Conservation (phyloP, 2,888 invertebrate species). For the Brachyptera putata region DNA sequence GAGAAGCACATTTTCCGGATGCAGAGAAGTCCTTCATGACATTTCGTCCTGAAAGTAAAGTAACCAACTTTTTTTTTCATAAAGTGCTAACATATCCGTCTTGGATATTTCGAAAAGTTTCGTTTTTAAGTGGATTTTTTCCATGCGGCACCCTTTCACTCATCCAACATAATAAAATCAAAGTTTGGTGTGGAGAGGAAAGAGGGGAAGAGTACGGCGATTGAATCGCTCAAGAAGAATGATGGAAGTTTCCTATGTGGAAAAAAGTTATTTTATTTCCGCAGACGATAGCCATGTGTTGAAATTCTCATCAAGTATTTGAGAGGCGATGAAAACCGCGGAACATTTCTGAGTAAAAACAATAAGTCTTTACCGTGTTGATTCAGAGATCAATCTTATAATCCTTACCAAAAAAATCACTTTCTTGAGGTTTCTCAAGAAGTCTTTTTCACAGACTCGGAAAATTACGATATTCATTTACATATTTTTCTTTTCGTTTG, state of each 20-base stretch:
- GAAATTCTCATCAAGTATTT: neutral
- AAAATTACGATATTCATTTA: no score
- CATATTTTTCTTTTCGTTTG: no score
- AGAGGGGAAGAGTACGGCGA: no score
- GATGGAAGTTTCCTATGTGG: neutral
- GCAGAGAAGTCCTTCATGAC: slow-evolving; percentile 1
- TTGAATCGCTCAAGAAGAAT: slow-evolving; percentile 14
- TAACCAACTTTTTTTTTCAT: slow-evolving; percentile 12
- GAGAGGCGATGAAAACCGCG: neutral
- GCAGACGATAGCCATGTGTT: slow-evolving; percentile 1
- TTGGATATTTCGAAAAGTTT: slow-evolving; percentile 6
- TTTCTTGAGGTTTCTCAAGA: no score
- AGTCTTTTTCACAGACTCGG: no score
- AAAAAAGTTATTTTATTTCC: neutral
- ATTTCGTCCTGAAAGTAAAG: slow-evolving; percentile 1
- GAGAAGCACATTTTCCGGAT: neutral
- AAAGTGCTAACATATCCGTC: slow-evolving; percentile 13
- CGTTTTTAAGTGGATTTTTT: slow-evolving; percentile 16
- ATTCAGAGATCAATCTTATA: no score
- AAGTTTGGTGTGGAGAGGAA: slow-evolving; percentile 10
- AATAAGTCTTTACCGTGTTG: no score
- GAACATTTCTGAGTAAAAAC: no score
- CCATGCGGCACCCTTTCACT: no score
- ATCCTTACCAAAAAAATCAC: no score
- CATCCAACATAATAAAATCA: slow-evolving; percentile 11